Percentiles rank a stretch among this genome's conserved stretches.
Conservation (phyloP, 2,113 vertebrate species). For the Bufo bufo region DNA sequence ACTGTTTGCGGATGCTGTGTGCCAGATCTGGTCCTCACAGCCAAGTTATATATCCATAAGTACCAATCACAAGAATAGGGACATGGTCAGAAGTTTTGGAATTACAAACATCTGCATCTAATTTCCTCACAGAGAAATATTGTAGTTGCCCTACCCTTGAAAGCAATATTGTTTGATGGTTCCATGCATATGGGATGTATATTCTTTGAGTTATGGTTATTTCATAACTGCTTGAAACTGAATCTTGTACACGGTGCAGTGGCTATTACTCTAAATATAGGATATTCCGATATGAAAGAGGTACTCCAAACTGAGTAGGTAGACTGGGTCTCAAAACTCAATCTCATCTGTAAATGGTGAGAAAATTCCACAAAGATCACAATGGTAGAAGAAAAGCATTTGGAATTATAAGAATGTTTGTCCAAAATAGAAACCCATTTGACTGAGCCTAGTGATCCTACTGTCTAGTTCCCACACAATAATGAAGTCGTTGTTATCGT, state of each 20-base stretch:
- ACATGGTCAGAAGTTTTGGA: no score
- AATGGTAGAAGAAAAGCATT: neutral
- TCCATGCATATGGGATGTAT: neutral
- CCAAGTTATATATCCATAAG: no score
- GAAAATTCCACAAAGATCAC: neutral
- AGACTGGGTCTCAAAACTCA: neutral
- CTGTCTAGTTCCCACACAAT: slow-evolving; percentile 55
- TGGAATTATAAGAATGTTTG: slow-evolving; percentile 27
- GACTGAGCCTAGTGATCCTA: slow-evolving; percentile 22
- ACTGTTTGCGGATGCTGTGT: no score
- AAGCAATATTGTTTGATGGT: neutral
- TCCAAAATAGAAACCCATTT: slow-evolving; percentile 31
- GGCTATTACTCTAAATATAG: no score
- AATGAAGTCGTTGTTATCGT: slow-evolving; percentile 61
- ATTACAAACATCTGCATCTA: no score
- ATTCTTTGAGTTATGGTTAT: neutral
- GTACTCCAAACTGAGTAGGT: no score
- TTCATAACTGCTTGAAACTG: neutral
- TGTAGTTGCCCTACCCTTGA: no score
- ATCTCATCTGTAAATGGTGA: neutral
- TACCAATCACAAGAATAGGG: no score
- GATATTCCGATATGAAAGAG: no score
- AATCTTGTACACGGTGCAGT: neutral
- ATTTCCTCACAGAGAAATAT: no score
- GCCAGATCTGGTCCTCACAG: no score